Percentiles rank a stretch among this genome's conserved stretches.
Evolutionary conservation across 1,140 invertebrate genomes (phyloP).

Genomic region (Aphelenchoides fujianensis): DNA sequence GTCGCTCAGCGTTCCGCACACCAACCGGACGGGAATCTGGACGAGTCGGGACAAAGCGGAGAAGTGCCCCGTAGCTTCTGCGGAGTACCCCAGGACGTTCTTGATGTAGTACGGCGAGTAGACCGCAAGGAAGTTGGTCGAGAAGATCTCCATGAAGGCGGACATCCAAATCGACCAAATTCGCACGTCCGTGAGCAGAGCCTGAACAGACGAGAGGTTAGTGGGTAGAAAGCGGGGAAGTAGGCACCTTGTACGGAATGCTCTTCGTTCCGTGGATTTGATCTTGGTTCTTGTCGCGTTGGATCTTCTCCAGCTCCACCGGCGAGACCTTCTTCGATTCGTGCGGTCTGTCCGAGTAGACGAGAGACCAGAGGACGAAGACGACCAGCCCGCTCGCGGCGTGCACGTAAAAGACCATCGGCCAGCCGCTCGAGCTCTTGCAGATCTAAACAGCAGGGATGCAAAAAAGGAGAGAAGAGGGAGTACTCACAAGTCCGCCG

Average conservation of each 20-base stretch:
- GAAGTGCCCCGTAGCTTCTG: conserved; percentile 6
- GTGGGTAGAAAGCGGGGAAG: neutral
- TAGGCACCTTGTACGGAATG: conserved; percentile 17
- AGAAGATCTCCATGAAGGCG: conserved; percentile 20
- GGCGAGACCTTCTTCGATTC: neutral
- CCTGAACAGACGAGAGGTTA: neutral
- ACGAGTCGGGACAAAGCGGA: neutral
- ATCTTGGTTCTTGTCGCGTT: neutral
- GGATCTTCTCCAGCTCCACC: conserved; percentile 5
- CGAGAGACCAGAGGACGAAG: neutral
- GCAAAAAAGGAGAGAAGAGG: neutral
- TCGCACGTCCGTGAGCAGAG: neutral
- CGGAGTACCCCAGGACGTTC: neutral
- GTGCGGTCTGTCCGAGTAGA: conserved; percentile 8
- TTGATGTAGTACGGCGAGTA: conserved; percentile 14
- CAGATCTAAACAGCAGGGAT: neutral
- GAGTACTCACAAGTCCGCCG: too few species aligned
- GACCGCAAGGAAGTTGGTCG: conserved; percentile 8
- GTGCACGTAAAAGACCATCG: too few species aligned
- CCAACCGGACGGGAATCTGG: conserved; percentile 39
- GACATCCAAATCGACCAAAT: neutral
- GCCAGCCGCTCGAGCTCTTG: too few species aligned
- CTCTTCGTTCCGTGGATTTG: conserved; percentile 7
- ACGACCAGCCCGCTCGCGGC: neutral
- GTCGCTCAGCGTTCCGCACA: conserved; percentile 26